phyloP scores from a whole-genome alignment of 37 sponge, comb jelly and placozoan genomes.

The Theonella swinhoei region DNA sequence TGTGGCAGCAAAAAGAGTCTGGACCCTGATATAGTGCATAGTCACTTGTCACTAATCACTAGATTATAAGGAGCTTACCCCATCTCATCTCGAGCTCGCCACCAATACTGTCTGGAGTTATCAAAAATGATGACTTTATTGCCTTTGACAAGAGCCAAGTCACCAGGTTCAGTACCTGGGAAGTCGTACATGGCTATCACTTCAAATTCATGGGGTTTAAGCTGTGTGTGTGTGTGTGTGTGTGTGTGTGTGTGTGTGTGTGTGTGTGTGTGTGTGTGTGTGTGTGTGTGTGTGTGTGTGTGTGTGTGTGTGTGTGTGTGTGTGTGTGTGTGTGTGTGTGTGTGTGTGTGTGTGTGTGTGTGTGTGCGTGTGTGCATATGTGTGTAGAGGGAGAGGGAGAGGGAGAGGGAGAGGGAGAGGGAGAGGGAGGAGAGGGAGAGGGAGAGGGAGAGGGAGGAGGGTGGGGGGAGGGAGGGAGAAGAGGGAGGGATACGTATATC shows the following conservation, averaged over 20 bases:
- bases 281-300: not conserved
- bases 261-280: conserved; percentile 13
- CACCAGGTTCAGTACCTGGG: conserved; percentile 63
- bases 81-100: conserved; percentile 67
- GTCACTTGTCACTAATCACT: no score
- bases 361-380: no score
- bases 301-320: not conserved
- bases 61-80: no score
- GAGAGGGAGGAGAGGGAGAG: no score
- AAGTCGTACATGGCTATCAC: conserved; percentile 83
- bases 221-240: not conserved
- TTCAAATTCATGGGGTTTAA: conserved; percentile 59
- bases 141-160: conserved; percentile 76
- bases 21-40: no score
- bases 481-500: no score
- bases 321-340: no score
- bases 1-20: no score
- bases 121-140: conserved; percentile 67
- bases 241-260: not conserved
- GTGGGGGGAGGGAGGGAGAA: no score
- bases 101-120: conserved; percentile 73
- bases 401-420: not conserved
- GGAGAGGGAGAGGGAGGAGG: no score
- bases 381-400: not conserved
- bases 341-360: no score